A percentile compares a stretch with the other conserved stretches of the same genome.
Evolutionary conservation across 64 coral and sea anemone genomes (phyloP).

Genomic region (Stichodactyla mertensii): DNA sequence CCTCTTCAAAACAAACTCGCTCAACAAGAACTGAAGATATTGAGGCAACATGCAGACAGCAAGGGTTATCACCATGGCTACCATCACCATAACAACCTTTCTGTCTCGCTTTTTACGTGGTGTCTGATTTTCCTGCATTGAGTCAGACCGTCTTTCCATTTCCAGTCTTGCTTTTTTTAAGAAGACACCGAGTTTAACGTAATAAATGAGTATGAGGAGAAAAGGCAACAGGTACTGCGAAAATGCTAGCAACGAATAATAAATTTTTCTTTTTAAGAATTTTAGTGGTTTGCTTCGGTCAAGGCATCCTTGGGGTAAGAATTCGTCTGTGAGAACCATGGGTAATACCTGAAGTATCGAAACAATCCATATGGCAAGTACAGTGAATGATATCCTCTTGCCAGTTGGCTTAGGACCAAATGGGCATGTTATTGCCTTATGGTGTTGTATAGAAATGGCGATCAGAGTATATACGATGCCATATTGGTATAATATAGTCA

Average conservation of each 20-base stretch:
- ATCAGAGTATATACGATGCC: conserved; percentile 6
- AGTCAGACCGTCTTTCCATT: not conserved
- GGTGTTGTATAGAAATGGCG: conserved; percentile 13
- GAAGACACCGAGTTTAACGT: not conserved
- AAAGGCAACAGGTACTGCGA: not conserved
- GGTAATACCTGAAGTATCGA: not conserved
- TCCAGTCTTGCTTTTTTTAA: conserved; percentile 3
- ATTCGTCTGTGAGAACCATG: not conserved
- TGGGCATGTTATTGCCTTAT: not conserved
- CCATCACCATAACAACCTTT: conserved; percentile 22
- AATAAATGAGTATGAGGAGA: not conserved
- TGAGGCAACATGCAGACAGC: conserved; percentile 5
- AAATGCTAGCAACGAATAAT: not conserved
- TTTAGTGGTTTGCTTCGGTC: not conserved
- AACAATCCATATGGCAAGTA: not conserved
- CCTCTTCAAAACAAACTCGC: not conserved
- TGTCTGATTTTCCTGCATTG: not conserved
- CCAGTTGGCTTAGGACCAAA: conserved; percentile 9
- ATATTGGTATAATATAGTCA: not conserved
- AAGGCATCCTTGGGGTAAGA: not conserved
- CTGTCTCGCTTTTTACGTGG: conserved; percentile 12
- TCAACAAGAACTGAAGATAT: not conserved
- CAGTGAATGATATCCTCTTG: not conserved
- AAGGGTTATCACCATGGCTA: conserved; percentile 9
- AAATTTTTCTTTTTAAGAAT: not conserved